These are phyloP conservation scores for Marmota monax DNA, from an alignment of 2,113 vertebrate species.

Conservation along the genomic window DNA sequence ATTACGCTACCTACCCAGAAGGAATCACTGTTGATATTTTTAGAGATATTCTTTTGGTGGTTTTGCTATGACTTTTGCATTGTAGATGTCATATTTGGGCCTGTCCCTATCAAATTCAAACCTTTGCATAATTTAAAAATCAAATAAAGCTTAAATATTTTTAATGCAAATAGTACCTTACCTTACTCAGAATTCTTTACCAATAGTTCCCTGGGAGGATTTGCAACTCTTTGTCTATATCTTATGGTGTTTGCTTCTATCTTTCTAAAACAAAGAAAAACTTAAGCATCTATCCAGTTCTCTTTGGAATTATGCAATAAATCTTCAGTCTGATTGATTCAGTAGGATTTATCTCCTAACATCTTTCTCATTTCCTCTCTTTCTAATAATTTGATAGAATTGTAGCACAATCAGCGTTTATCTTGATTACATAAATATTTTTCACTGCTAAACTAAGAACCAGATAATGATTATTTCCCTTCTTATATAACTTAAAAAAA, in stretches of 20 bases:
- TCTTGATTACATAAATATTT: background rate
- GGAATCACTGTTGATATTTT: background rate
- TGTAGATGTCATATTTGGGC: background rate
- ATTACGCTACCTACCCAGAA: background rate
- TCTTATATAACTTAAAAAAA: background rate
- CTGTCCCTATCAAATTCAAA: background rate
- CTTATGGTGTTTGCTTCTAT: background rate
- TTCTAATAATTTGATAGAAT: background rate
- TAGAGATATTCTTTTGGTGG: background rate
- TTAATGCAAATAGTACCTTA: background rate
- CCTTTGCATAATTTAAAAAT: background rate
- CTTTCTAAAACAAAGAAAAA: conserved; percentile 15
- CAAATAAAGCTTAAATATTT: conserved; percentile 3
- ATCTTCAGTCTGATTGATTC: background rate
- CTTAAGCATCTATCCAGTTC: background rate
- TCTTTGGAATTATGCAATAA: background rate
- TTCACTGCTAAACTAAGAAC: background rate
- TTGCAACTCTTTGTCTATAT: background rate
- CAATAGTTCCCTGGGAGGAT: background rate
- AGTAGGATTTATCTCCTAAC: background rate
- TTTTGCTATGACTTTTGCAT: background rate
- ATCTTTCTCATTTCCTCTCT: background rate
- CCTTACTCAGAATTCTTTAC: background rate
- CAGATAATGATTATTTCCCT: background rate
- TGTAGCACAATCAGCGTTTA: background rate